A percentile compares a stretch with the other conserved stretches of the same genome.
These are phyloP conservation scores for Dicycla oo DNA, from an alignment of 2,888 invertebrate genomes.

Conservation along the genomic window DNA sequence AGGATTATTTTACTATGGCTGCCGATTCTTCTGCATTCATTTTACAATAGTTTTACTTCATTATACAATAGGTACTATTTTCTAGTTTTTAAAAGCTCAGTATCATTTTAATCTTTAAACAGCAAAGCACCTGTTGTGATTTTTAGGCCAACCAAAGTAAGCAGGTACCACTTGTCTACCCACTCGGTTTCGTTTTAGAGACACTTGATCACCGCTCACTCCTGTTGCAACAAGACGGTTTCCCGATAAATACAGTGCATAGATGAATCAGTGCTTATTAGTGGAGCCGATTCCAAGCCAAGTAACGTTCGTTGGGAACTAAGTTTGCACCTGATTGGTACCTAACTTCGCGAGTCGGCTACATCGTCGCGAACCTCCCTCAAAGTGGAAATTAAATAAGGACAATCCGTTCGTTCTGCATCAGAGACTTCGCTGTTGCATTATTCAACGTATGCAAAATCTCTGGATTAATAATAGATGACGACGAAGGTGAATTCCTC, in stretches of 20 bases:
- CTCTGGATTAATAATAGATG: slow-evolving; percentile 84
- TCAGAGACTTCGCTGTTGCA: slow-evolving; percentile 78
- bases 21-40: not conserved
- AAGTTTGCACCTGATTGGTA: slow-evolving; percentile 74
- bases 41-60: no score
- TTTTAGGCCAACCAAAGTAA: slow-evolving; percentile 28
- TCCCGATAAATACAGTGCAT: slow-evolving; percentile 57
- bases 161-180: not conserved
- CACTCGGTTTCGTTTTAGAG: slow-evolving; percentile 27
- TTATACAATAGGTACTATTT: no score
- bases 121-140: slow-evolving; percentile 45
- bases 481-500: slow-evolving; percentile 81
- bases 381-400: slow-evolving; percentile 83
- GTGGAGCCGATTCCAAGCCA: slow-evolving; percentile 51
- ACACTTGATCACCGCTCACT: slow-evolving; percentile 37
- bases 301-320: slow-evolving; percentile 65
- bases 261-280: slow-evolving; percentile 60
- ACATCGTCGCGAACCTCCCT: slow-evolving; percentile 69
- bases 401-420: slow-evolving; percentile 83
- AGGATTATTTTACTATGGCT: not conserved
- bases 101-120: slow-evolving; percentile 7
- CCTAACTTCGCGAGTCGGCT: slow-evolving; percentile 69
- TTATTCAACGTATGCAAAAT: slow-evolving; percentile 87
- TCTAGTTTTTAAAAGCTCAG: not conserved
- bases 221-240: slow-evolving; percentile 56